Evolutionary conservation across 2,797 vertebrate genomes (phyloP).

Genomic region (Menidia menidia): DNA sequence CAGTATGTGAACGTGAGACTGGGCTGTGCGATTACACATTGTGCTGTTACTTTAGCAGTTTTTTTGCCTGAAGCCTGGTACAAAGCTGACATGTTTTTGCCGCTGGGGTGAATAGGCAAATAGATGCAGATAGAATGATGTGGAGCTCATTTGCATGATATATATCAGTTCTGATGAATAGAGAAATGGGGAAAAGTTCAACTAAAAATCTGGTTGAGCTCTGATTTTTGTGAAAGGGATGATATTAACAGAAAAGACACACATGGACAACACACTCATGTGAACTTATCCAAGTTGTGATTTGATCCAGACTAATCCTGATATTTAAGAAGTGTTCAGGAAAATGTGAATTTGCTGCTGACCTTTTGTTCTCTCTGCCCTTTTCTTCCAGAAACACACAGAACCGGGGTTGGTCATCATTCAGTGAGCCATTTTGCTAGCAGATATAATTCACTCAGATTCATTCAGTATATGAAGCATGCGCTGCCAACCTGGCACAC

Average conservation of each 20-base stretch:
- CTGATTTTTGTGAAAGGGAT: background rate
- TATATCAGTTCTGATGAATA: background rate
- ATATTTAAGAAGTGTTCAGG: background rate
- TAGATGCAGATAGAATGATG: background rate
- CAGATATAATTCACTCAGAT: slow-evolving; percentile 3
- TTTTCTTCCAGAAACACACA: slow-evolving; percentile 45
- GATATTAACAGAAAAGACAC: background rate
- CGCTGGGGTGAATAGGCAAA: background rate
- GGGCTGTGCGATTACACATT: too few species aligned
- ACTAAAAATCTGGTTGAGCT: too few species aligned
- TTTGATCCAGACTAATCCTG: slow-evolving; percentile 6
- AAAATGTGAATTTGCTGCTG: slow-evolving; percentile 20
- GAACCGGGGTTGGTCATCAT: slow-evolving; percentile 10
- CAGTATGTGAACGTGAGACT: too few species aligned
- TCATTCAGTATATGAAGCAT: background rate
- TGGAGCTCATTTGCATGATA: background rate
- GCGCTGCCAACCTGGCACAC: background rate
- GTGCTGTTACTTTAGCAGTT: too few species aligned
- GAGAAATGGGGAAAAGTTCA: background rate
- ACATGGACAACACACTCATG: background rate
- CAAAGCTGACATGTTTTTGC: background rate
- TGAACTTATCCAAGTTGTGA: background rate
- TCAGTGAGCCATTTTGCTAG: background rate
- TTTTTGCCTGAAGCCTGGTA: too few species aligned
- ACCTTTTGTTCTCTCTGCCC: slow-evolving; percentile 45